Evolutionary conservation across 2,888 invertebrate species (phyloP), one percentile per base, ranked within the genome.

Genomic region (Aplocera efformata): DNA sequence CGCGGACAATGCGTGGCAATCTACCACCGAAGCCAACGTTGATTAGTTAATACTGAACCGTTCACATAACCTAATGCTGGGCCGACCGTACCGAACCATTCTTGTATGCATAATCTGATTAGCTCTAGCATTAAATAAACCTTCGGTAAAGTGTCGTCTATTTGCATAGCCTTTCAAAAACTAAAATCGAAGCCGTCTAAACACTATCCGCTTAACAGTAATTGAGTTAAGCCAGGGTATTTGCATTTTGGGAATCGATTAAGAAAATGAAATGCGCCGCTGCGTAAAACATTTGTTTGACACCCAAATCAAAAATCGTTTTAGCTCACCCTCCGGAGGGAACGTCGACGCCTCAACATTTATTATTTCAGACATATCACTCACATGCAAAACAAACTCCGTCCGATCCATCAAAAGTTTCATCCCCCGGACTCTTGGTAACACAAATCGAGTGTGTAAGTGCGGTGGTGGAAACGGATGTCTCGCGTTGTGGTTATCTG

Each of bases 281-380:
- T 67, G 77, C 81, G 86, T 84, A 80, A 85, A 88, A 86, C 86
- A 85, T 86, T 86, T 81, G 85, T 82, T 84, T 83, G 88, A 88
- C 88, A 85, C 86, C 86, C 86, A 83, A 88, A 88, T 88, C 86
- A 88, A 86, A 88, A 88, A 86, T 85, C 88, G 88, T 84, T 88
- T 88, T 88, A 82, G 79, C 79, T 71, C 81, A 79, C 84, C 85
- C 84, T 74, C 70, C 55, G 53, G 71, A 79, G 79, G 80, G 77
- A 74, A 78, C 80, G 80, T 78, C 84, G 85, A 82, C 85, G 86
- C 88, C 85, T 85, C 84, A 86, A 85, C 86, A 86, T 88, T 88
- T 88, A 88, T 88, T 88, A 88, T 86, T 88, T 85, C 84, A 88
- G 86, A 88, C 86, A 84, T 88, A 88, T 88, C 88, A 86, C 88